Percentiles rank a stretch among this genome's conserved stretches.
Evolutionary conservation across 2,113 vertebrate species (phyloP).

Genomic region (Ciconia maguari): DNA sequence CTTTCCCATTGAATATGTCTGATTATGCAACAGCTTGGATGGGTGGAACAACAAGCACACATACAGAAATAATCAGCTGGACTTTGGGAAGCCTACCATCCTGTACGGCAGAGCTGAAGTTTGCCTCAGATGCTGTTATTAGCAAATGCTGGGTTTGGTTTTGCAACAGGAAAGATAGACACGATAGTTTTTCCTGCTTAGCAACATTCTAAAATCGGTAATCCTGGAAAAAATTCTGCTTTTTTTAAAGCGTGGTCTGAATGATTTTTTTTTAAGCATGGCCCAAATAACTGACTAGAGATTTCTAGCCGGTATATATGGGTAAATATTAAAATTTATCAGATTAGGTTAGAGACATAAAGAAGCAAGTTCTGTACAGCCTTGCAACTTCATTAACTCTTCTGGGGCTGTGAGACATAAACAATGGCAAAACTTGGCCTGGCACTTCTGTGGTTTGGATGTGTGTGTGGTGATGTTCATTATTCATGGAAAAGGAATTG

Average conservation of each 20-base stretch:
- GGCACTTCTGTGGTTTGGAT: background rate
- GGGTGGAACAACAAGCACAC: background rate
- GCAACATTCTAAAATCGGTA: background rate
- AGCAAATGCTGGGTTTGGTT: background rate
- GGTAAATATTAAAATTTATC: background rate
- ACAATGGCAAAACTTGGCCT: background rate
- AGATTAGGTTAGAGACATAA: background rate
- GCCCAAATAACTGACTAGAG: background rate
- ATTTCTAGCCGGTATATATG: background rate
- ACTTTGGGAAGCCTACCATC: background rate
- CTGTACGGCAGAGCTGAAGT: background rate
- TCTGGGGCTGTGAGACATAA: background rate
- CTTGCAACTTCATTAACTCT: background rate
- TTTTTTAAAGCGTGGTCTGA: background rate
- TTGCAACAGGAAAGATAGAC: background rate
- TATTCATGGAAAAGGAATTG: background rate
- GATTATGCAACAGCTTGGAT: constrained; percentile 12
- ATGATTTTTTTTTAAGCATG: background rate
- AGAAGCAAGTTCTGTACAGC: background rate
- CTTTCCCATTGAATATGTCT: background rate
- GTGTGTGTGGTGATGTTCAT: background rate
- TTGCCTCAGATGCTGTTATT: background rate
- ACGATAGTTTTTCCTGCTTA: background rate
- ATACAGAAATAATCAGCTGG: background rate
- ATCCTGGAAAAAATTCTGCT: background rate